These are phyloP conservation scores for Aleiodes testaceus DNA, from an alignment of 2,888 invertebrate species.

Conservation along the genomic window DNA sequence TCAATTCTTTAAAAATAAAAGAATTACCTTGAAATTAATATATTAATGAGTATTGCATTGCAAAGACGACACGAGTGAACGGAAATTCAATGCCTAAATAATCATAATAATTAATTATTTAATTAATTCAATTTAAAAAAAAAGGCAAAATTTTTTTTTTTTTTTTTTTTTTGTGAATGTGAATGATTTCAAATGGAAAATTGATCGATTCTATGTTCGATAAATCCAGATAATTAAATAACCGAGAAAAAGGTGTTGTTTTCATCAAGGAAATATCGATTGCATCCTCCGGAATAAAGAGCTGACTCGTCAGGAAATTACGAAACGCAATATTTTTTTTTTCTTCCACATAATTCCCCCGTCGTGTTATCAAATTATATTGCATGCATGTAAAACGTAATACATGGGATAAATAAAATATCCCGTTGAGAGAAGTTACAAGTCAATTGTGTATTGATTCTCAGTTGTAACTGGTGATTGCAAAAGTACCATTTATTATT, in stretches of 20 bases:
- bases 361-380: slow-evolving; percentile 20
- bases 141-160: no score
- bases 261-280: slow-evolving; percentile 18
- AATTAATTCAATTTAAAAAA: no score
- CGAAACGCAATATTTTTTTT: slow-evolving; percentile 9
- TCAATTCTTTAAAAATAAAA: not conserved
- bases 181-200: not conserved
- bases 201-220: not conserved
- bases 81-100: no score
- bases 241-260: not conserved
- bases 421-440: slow-evolving; percentile 20
- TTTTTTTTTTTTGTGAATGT: no score
- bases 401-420: slow-evolving; percentile 11
- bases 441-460: slow-evolving; percentile 20
- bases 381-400: slow-evolving; percentile 20
- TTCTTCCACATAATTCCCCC: not conserved
- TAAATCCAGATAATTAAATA: slow-evolving; percentile 7
- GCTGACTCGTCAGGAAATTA: slow-evolving; percentile 32
- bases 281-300: slow-evolving; percentile 3
- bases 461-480: slow-evolving; percentile 10
- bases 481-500: slow-evolving; percentile 9
- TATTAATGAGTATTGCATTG: no score
- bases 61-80: no score
- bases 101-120: no score
- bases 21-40: not conserved